Conservation (phyloP, 2,888 invertebrate genomes). For the Gastrophysa polygoni region DNA sequence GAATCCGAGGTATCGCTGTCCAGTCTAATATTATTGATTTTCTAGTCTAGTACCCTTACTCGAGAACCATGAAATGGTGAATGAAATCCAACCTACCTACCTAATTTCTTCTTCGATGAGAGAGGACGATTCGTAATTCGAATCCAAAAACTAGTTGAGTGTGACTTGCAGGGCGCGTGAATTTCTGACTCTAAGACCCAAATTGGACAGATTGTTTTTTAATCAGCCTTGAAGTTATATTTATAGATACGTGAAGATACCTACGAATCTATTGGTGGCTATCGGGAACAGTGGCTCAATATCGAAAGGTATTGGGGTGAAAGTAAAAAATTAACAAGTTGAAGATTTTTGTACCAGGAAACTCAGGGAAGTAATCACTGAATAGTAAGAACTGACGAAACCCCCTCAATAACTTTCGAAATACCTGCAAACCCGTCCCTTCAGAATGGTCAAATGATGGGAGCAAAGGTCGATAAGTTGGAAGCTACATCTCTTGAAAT, state of each 20-base stretch:
- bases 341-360: too few relatives aligned
- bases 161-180: neutral
- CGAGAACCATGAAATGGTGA: conserved; percentile 4
- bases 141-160: neutral
- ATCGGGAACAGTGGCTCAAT: too few relatives aligned
- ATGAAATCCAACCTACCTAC: conserved; percentile 4
- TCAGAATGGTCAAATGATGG: too few relatives aligned
- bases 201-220: neutral
- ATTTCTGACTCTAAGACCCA: neutral
- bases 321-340: too few relatives aligned
- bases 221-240: neutral
- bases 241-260: neutral
- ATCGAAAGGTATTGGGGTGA: too few relatives aligned
- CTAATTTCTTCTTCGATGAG: neutral
- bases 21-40: conserved; percentile 25
- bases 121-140: neutral
- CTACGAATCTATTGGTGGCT: too few relatives aligned
- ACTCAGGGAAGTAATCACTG: too few relatives aligned
- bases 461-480: too few relatives aligned
- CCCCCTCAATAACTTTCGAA: too few relatives aligned
- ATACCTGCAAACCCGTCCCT: too few relatives aligned
- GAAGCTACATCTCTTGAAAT: too few relatives aligned
- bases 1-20: conserved; percentile 25
- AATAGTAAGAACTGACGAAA: too few relatives aligned
- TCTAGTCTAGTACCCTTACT: conserved; percentile 22